Evolutionary conservation across 1,140 invertebrate genomes (phyloP), one percentile per base, ranked within the genome.

Genomic region (Drosophila parvula): DNA sequence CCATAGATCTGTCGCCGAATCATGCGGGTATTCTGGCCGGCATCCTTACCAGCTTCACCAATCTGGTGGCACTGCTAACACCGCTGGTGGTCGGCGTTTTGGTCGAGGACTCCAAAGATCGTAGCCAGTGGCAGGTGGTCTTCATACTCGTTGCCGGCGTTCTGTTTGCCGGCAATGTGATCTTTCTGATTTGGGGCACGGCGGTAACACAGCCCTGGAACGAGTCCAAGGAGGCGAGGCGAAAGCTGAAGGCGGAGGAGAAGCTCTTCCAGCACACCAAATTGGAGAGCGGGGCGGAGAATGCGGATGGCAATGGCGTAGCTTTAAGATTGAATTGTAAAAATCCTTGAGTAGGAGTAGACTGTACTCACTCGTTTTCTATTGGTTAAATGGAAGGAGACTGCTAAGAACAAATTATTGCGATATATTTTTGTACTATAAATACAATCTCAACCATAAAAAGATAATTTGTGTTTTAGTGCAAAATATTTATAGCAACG

Each of bases 1-100:
- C 96, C 44, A 94, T 96, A 71, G 96, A 97, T 91, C 93, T 97
- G 58, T 94, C 96, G 5, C 96, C 96, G 0, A 96, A 96, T 79
- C 96, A 95, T 85, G 94, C 95, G 4, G 96, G 96, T 34, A 95
- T 95, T 0, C 84, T 97, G 11, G 78, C 90, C 22, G 91, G 96
- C 32, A 93, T 97, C 30, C 95, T 96, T 40, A 97, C 97, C 90
- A 95, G 95, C 59, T 93, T 94, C 34, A 95, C 96, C 5, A 97
- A 96, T 74, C 80, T 96, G 27, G 94, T 95, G 65, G 95, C 95
- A 3, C 95, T 96, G 36, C n/a, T 88, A 6, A 95, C 95, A 43
- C 96, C 96, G 0, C 90, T 95, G 5, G 91, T 94, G 1, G 94
- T 94, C 22, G 94, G 95, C 9, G 79, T 94, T 8, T 92, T 96